Evolutionary conservation across 2,888 invertebrate species (phyloP).

Genomic region (Subacronicta megacephala): DNA sequence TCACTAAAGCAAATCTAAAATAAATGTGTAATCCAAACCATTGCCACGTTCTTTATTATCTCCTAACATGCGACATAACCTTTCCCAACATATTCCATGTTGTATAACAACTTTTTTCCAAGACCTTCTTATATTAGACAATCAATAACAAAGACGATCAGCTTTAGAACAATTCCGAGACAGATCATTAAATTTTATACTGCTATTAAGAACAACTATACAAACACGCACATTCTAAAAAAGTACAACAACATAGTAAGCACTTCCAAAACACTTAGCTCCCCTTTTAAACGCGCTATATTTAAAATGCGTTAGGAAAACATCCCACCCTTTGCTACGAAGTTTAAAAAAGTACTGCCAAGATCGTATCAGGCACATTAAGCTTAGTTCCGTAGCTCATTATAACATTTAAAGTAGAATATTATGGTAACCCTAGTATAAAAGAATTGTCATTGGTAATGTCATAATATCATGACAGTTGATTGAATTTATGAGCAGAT

Average conservation of each 20-base stretch:
- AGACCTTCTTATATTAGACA: conserved; percentile 9
- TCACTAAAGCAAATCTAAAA: too few species aligned
- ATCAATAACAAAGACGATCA: conserved; percentile 17
- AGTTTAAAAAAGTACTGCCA: conserved; percentile 42
- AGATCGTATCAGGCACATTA: conserved; percentile 10
- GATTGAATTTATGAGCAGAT: too few species aligned
- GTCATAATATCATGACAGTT: too few species aligned
- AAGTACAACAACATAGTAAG: conserved; percentile 61
- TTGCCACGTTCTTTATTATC: too few species aligned
- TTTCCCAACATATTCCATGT: conserved; percentile 1
- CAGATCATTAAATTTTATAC: conserved; percentile 58
- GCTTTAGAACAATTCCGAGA: conserved; percentile 32
- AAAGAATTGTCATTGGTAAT: too few species aligned
- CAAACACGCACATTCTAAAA: conserved; percentile 46
- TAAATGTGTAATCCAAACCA: neutral
- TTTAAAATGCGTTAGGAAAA: conserved; percentile 77
- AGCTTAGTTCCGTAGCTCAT: neutral
- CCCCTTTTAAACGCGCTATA: conserved; percentile 70
- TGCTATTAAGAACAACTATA: conserved; percentile 47
- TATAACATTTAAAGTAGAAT: too few species aligned
- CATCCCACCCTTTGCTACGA: conserved; percentile 68
- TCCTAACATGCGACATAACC: neutral
- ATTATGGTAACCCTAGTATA: too few species aligned
- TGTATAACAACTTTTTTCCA: neutral
- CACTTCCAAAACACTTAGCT: conserved; percentile 70